Percentiles rank a stretch among this genome's conserved stretches.
These are phyloP conservation scores for Xyliphius kryptos DNA, from an alignment of 2,113 vertebrate species.

Conservation along the genomic window DNA sequence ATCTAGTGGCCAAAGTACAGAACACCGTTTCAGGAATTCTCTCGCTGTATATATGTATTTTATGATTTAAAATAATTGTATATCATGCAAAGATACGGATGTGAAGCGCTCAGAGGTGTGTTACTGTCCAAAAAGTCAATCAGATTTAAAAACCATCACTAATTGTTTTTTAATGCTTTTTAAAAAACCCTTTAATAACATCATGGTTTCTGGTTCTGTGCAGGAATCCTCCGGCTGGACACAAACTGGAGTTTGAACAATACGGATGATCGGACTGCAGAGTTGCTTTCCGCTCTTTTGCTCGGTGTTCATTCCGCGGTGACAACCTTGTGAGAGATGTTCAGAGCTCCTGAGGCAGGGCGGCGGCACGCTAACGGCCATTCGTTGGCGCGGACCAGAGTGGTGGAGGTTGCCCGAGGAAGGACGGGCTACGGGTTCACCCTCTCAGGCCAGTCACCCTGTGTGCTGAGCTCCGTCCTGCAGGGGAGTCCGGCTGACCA, in stretches of 20 bases:
- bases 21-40: too few species aligned
- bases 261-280: conserved; percentile 55
- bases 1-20: too few species aligned
- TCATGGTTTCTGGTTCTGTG: neutral
- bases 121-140: too few species aligned
- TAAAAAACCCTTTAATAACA: neutral
- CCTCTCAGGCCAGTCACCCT: conserved; percentile 86
- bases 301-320: conserved; percentile 45
- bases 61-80: too few species aligned
- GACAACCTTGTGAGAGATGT: conserved; percentile 60
- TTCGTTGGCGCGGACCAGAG: conserved; percentile 62
- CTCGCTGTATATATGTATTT: too few species aligned
- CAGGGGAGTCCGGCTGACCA: conserved; percentile 91
- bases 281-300: conserved; percentile 49
- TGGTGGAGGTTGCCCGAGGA: conserved; percentile 86
- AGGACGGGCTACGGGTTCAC: conserved; percentile 91
- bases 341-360: conserved; percentile 66
- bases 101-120: too few species aligned
- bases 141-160: too few species aligned
- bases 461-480: conserved; percentile 82
- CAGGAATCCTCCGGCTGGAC: neutral
- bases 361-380: conserved; percentile 61
- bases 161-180: too few species aligned
- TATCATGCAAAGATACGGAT: too few species aligned
- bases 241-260: too few species aligned